phyloP scores from a whole-genome alignment of 2,113 vertebrate genomes.

The Limanda limanda region DNA sequence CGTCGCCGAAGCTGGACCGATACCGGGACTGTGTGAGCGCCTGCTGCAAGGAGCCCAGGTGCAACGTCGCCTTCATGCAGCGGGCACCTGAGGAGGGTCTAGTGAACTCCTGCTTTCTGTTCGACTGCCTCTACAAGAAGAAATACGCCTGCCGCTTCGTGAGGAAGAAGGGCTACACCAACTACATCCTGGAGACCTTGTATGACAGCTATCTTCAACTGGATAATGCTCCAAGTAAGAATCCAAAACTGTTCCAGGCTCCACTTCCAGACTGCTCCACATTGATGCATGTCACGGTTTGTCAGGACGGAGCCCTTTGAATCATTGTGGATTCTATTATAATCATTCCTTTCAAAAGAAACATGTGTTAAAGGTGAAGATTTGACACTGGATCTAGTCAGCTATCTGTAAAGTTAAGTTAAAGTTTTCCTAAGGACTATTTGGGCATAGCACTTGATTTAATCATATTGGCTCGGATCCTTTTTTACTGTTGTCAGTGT shows the following conservation, averaged over 20 bases:
- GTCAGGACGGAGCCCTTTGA: no score
- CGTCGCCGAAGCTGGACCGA: slow-evolving; percentile 76
- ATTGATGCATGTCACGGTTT: no score
- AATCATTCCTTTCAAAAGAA: background rate
- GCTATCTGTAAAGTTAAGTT: background rate
- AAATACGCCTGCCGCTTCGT: slow-evolving; percentile 90
- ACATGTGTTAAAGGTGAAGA: background rate
- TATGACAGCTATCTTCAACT: slow-evolving; percentile 78
- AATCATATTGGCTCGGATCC: background rate
- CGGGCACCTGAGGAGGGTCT: slow-evolving; percentile 30
- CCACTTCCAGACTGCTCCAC: no score
- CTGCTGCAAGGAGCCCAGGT: slow-evolving; percentile 86
- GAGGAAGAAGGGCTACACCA: slow-evolving; percentile 86
- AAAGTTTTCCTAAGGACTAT: no score
- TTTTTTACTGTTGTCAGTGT: background rate
- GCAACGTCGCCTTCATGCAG: slow-evolving; percentile 93
- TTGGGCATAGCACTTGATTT: background rate
- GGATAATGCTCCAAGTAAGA: slow-evolving; percentile 58
- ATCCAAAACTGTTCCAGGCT: background rate
- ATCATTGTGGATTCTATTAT: background rate
- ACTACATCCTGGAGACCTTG: slow-evolving; percentile 80
- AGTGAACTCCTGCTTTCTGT: slow-evolving; percentile 87
- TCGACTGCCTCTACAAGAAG: slow-evolving; percentile 92
- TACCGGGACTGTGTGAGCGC: slow-evolving; percentile 85
- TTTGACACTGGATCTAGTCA: background rate